phyloP scores from a whole-genome alignment of 2,113 vertebrate genomes.

The Porphyrio hochstetteri region DNA sequence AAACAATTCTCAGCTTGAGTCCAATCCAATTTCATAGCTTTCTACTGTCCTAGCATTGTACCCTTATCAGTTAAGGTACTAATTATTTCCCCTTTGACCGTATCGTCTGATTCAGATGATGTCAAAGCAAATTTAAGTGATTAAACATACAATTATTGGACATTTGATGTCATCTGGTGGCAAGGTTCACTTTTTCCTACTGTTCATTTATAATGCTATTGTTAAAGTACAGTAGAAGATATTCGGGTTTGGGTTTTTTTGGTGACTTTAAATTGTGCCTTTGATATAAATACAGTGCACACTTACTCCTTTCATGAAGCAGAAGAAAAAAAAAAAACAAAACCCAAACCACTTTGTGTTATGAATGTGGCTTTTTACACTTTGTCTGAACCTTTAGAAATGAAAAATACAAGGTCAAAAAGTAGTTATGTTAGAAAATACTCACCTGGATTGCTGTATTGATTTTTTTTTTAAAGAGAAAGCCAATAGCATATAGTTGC shows the following conservation, averaged over 20 bases:
- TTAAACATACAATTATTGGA: constrained; percentile 65
- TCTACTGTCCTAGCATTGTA: constrained; percentile 46
- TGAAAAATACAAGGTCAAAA: constrained; percentile 72
- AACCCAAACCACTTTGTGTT: constrained; percentile 6
- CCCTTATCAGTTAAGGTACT: constrained; percentile 60
- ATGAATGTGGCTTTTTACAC: constrained; percentile 59
- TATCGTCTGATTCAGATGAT: constrained; percentile 36
- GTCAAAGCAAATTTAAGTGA: constrained; percentile 50
- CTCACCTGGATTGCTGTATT: constrained; percentile 74
- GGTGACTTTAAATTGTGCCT: constrained; percentile 40
- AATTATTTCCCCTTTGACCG: constrained; percentile 73
- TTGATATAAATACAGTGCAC: constrained; percentile 39
- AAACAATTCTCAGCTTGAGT: constrained; percentile 58
- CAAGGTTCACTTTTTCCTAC: constrained; percentile 62
- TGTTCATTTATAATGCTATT: constrained; percentile 54
- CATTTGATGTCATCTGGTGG: constrained; percentile 56
- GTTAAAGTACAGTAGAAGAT: constrained; percentile 39
- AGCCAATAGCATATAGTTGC: constrained; percentile 64
- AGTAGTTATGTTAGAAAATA: constrained; percentile 76
- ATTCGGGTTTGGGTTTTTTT: background rate
- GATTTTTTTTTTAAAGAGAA: constrained; percentile 71
- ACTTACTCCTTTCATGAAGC: constrained; percentile 56
- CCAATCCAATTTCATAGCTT: constrained; percentile 47
- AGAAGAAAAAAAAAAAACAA: constrained; percentile 52
- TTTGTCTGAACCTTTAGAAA: constrained; percentile 61